These are phyloP conservation scores for Philopedon plagiatum DNA, from an alignment of 2,888 invertebrate genomes.

Conservation along the genomic window DNA sequence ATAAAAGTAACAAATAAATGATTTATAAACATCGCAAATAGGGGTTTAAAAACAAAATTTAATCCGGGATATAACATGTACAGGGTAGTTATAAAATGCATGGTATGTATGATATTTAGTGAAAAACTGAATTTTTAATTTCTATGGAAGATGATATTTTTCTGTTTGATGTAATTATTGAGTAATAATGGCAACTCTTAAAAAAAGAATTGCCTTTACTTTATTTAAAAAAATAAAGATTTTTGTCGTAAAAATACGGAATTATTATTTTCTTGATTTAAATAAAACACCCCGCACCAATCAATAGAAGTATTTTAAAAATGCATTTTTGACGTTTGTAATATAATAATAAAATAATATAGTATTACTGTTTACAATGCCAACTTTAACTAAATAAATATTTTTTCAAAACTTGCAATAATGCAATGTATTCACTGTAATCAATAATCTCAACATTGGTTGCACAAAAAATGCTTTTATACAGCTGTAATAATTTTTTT, in stretches of 20 bases:
- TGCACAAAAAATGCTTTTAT: no score
- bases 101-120: no score
- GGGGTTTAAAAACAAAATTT: neutral
- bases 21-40: neutral
- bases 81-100: neutral
- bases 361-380: neutral
- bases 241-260: neutral
- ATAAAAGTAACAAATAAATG: neutral
- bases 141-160: no score
- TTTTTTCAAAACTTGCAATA: neutral
- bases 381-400: neutral
- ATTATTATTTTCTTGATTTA: neutral
- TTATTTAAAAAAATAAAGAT: no score
- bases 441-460: neutral
- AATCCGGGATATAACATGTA: neutral
- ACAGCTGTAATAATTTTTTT: no score
- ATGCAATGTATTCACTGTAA: neutral
- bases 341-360: no score
- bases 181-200: no score
- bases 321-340: neutral
- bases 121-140: no score
- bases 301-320: neutral
- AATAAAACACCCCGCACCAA: neutral
- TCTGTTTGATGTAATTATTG: no score
- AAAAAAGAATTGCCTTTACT: no score